Base-by-base conservation (phyloP, 2,113 vertebrate genomes). In the Martes martes region DNA sequence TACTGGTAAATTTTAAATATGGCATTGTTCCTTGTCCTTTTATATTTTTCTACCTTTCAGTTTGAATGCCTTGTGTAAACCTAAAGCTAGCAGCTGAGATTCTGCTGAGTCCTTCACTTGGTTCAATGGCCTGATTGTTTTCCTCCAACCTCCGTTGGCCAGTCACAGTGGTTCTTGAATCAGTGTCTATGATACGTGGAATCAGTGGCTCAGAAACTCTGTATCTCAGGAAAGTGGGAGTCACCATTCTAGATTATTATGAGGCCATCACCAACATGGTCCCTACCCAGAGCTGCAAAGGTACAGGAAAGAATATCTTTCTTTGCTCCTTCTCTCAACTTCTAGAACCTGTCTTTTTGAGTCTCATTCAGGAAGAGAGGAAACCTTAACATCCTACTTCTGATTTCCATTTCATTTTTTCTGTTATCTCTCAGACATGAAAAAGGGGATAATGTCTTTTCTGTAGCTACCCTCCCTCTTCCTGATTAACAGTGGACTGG, bases 1-100 rank as follows among this genome's bases (percentile, higher is more conserved):
- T 93, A 52, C 73, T 84, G 73, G 39, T 52, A 74, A 91, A 59
- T 86, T 86, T 84, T 89, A 97, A 96, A 92, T 57, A 55, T 87
- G 82, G 45, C 42, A 36, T 16, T 59, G 8, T 87, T 81, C 52
- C 33, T 28, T 67, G 7, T 67, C 45, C 9, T 89, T 92, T 92
- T 57, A 33, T 42, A 79, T 31, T 67, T 71, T 94, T 82, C 82
- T 89, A 5, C 52, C 28, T 93, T 96, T 95, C 33, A 28, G 36
- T 63, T 23, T 47, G 52, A 96, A 78, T 73, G 71, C 16, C 18
- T 93, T 69, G 63, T 26, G 10, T 91, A 88, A 93, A 84, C 69
- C 36, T 16, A 79, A 47, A 71, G 71, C 71, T 31, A 63, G 71
- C 18, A 28, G 50, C 73, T 33, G 33, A 47, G 47, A 18, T 10